Percentiles rank a stretch among this genome's conserved stretches.
Evolutionary conservation across 2,888 invertebrate genomes (phyloP).

Genomic region (Dusona sp.): DNA sequence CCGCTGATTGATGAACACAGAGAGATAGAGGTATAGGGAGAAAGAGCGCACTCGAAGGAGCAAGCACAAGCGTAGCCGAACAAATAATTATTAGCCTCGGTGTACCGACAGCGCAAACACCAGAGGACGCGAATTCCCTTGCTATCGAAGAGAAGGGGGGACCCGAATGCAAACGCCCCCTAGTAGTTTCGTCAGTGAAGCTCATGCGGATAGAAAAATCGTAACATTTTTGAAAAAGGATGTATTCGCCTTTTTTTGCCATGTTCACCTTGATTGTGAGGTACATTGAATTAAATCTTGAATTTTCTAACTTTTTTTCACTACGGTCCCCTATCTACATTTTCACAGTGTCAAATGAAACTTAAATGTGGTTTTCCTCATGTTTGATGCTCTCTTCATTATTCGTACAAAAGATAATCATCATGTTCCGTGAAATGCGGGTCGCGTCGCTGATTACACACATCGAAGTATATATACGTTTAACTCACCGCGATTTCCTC

Average conservation of each 20-base stretch:
- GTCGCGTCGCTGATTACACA: slow-evolving; percentile 32
- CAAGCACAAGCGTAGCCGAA: slow-evolving; percentile 34
- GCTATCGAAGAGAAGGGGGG: background rate
- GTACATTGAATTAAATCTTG: background rate
- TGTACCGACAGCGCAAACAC: slow-evolving; percentile 50
- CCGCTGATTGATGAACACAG: slow-evolving; percentile 49
- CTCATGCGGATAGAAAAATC: background rate
- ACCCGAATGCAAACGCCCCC: background rate
- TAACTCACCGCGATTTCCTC: background rate
- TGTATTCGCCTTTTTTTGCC: background rate
- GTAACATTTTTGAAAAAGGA: background rate
- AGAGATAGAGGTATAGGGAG: slow-evolving; percentile 3
- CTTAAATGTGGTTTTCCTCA: background rate
- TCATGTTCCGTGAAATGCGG: slow-evolving; percentile 30
- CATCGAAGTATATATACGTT: slow-evolving; percentile 11
- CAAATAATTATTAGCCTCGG: slow-evolving; percentile 64
- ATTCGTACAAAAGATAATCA: slow-evolving; percentile 42
- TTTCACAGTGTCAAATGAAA: background rate
- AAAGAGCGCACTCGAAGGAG: background rate
- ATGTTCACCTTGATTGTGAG: background rate
- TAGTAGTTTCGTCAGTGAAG: slow-evolving; percentile 20
- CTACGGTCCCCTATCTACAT: background rate
- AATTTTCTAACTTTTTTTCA: background rate
- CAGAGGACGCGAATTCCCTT: background rate
- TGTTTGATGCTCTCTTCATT: slow-evolving; percentile 5